Evolutionary conservation across 2,113 vertebrate genomes (phyloP).

Genomic region (Nestor notabilis): DNA sequence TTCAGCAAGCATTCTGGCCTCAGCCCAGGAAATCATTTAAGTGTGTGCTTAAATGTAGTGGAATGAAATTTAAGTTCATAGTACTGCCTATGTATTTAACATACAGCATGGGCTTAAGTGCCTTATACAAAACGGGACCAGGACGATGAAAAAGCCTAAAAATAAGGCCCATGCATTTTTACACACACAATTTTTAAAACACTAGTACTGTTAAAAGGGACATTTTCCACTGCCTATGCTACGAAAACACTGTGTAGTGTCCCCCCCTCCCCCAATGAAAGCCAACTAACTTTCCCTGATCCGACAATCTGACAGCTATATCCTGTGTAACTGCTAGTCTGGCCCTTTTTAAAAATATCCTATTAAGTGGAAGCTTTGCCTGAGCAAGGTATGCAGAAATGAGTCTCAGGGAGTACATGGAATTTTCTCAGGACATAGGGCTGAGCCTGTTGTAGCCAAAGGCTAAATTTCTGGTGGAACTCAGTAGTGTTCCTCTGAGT

Average conservation of each 20-base stretch:
- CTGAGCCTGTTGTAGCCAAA: slow-evolving; percentile 45
- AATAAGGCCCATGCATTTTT: background rate
- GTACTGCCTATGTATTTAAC: background rate
- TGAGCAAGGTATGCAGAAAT: slow-evolving; percentile 59
- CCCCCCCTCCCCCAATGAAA: background rate
- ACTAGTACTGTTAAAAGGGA: background rate
- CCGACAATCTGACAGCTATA: slow-evolving; percentile 45
- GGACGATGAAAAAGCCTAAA: background rate
- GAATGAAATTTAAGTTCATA: slow-evolving; percentile 33
- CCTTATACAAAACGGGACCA: slow-evolving; percentile 7
- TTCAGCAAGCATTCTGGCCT: slow-evolving; percentile 36
- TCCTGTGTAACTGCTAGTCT: slow-evolving; percentile 55
- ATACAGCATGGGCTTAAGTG: background rate
- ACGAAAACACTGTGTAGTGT: background rate
- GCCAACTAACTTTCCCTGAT: slow-evolving; percentile 38
- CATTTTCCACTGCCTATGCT: slow-evolving; percentile 54
- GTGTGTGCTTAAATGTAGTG: slow-evolving; percentile 7
- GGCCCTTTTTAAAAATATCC: slow-evolving; percentile 38
- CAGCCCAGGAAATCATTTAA: slow-evolving; percentile 51
- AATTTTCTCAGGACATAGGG: slow-evolving; percentile 61
- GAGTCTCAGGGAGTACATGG: slow-evolving; percentile 51
- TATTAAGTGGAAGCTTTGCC: slow-evolving; percentile 53
- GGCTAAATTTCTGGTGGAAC: slow-evolving; percentile 37
- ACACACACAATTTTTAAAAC: background rate
- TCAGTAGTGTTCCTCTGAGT: background rate